phyloP scores from a whole-genome alignment of 2,888 invertebrate species.

The Megamerina dolium region DNA sequence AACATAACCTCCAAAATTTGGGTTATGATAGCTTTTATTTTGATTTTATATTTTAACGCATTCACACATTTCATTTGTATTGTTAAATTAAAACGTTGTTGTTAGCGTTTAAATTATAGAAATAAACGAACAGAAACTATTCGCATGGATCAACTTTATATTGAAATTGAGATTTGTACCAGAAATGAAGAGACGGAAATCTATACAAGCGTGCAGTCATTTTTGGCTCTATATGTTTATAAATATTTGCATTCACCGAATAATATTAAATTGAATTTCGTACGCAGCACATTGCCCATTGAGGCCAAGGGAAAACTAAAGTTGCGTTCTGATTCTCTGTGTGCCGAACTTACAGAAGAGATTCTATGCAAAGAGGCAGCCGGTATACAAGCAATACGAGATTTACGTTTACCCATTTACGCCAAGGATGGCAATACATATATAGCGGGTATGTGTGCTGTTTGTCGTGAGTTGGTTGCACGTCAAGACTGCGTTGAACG shows the following conservation, averaged over 20 bases:
- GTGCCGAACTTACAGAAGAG: slow-evolving; percentile 37
- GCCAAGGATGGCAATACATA: slow-evolving; percentile 56
- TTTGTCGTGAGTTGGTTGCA: slow-evolving; percentile 58
- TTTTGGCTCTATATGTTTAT: slow-evolving; percentile 58
- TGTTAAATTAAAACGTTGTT: no score
- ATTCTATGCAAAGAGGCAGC: slow-evolving; percentile 39
- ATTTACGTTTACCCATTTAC: slow-evolving; percentile 58
- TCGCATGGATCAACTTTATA: slow-evolving; percentile 46
- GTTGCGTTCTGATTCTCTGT: slow-evolving; percentile 31
- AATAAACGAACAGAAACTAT: no score
- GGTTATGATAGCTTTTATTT: no score
- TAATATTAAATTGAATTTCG: slow-evolving; percentile 50
- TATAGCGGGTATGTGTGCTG: slow-evolving; percentile 73
- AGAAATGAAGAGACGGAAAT: slow-evolving; percentile 35
- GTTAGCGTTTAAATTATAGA: no score
- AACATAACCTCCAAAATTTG: no score
- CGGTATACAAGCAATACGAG: slow-evolving; percentile 34
- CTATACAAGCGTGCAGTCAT: slow-evolving; percentile 57
- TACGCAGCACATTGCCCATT: slow-evolving; percentile 25
- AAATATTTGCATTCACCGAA: slow-evolving; percentile 54
- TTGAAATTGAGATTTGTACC: slow-evolving; percentile 43
- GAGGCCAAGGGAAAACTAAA: slow-evolving; percentile 28
- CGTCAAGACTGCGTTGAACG: slow-evolving; percentile 32
- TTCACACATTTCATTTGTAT: no score
- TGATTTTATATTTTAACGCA: no score